Percentiles rank a stretch among this genome's conserved stretches.
phyloP scores from a whole-genome alignment of 1,140 invertebrate genomes.

The Chrysomallon squamiferum region DNA sequence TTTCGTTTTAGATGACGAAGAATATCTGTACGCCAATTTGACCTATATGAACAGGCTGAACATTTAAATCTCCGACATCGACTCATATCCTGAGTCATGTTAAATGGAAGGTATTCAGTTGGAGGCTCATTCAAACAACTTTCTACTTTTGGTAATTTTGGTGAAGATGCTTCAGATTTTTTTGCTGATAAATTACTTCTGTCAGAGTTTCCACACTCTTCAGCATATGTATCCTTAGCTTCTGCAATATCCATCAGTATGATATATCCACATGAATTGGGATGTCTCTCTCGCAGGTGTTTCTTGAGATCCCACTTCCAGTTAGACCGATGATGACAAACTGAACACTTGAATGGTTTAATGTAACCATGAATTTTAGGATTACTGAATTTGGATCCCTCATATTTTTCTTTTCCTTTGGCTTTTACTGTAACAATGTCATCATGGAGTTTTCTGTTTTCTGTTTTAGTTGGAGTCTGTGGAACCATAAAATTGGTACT shows the following conservation, averaged over 20 bases:
- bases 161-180: too few relatives aligned
- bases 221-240: constrained; percentile 78
- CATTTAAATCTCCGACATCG: constrained; percentile 52
- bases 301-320: constrained; percentile 93
- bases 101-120: constrained; percentile 12
- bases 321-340: constrained; percentile 90
- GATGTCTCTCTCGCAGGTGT: constrained; percentile 51
- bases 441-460: constrained; percentile 1
- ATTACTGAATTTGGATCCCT: constrained; percentile 24
- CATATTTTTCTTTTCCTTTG: background rate
- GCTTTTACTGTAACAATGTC: background rate
- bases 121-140: background rate
- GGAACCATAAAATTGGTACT: background rate
- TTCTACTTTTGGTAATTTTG: background rate
- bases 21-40: constrained; percentile 59
- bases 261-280: constrained; percentile 59
- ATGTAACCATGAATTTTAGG: constrained; percentile 52
- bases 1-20: constrained; percentile 52
- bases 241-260: constrained; percentile 90
- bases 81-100: background rate
- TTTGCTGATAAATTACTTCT: too few relatives aligned
- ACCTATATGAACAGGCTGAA: constrained; percentile 55
- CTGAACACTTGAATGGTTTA: constrained; percentile 88
- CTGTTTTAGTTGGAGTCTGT: background rate
- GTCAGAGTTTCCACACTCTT: constrained; percentile 3